These are phyloP conservation scores for Rhynchonema sp. DNA, from an alignment of 2,888 invertebrate species.

Conservation along the genomic window DNA sequence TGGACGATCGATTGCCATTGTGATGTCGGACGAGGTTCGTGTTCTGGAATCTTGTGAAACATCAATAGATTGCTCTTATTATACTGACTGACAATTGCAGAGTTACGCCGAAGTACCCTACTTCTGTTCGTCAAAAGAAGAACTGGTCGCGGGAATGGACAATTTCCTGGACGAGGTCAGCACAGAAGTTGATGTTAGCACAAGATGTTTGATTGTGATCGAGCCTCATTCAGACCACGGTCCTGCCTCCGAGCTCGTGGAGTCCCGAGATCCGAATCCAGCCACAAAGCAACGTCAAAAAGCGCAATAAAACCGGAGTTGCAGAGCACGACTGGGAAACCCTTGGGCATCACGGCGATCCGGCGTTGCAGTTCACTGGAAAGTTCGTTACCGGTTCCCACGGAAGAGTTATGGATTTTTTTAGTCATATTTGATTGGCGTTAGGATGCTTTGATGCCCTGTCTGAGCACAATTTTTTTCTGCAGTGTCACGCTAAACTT, in stretches of 20 bases:
- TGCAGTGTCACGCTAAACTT: too few species aligned
- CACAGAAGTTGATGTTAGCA: neutral
- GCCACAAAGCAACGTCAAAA: neutral
- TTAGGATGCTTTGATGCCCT: too few species aligned
- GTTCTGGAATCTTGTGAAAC: too few species aligned
- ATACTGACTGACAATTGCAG: too few species aligned
- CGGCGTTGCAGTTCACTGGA: neutral
- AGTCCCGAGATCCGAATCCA: neutral
- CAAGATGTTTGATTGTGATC: too few species aligned
- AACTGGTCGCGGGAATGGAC: constrained; percentile 78
- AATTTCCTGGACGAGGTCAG: constrained; percentile 61
- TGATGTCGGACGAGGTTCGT: neutral
- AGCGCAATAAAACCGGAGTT: neutral
- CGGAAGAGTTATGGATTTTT: too few species aligned
- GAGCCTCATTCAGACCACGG: too few species aligned
- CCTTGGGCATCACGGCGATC: neutral
- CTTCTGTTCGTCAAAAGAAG: constrained; percentile 52
- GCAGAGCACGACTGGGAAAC: neutral
- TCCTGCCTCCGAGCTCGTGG: neutral
- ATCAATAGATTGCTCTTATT: too few species aligned
- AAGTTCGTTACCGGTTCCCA: too few species aligned
- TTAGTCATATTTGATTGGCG: too few species aligned
- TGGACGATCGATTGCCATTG: neutral
- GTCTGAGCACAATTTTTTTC: too few species aligned
- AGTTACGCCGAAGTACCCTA: neutral